phyloP scores from a whole-genome alignment of 2,888 invertebrate species.

The Alloscopus bannaensis region DNA sequence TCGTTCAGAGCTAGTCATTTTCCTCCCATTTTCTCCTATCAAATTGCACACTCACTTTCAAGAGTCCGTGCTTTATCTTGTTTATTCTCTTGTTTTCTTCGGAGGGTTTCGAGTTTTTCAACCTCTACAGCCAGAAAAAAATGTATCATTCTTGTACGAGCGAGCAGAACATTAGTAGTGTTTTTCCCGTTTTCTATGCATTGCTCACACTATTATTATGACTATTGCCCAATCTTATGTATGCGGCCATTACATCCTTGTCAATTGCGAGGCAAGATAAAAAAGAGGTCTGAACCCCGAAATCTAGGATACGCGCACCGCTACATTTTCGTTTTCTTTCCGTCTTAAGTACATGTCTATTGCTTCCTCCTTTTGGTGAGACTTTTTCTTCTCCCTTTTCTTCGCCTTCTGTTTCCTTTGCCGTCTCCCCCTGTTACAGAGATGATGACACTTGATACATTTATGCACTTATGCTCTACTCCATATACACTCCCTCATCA shows the following conservation, averaged over 20 bases:
- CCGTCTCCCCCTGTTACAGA: not conserved
- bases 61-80: slow-evolving; percentile 4
- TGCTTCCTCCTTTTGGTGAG: not conserved
- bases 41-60: not conserved
- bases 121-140: no score
- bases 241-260: not conserved
- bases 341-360: not conserved
- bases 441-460: slow-evolving; percentile 14
- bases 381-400: not conserved
- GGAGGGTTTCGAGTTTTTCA: no score
- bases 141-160: no score
- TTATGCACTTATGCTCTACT: slow-evolving; percentile 3
- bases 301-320: not conserved
- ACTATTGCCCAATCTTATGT: slow-evolving; percentile 9
- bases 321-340: no score
- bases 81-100: not conserved
- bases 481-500: no score
- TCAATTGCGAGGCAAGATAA: not conserved
- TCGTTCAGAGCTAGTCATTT: not conserved
- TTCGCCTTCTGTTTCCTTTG: not conserved
- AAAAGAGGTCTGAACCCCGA: not conserved
- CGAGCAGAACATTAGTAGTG: no score
- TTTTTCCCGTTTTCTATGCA: no score
- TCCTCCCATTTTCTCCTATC: not conserved
- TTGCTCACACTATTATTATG: not conserved